phyloP scores from a whole-genome alignment of 2,888 invertebrate species.

The Lepidochrysops patricia region DNA sequence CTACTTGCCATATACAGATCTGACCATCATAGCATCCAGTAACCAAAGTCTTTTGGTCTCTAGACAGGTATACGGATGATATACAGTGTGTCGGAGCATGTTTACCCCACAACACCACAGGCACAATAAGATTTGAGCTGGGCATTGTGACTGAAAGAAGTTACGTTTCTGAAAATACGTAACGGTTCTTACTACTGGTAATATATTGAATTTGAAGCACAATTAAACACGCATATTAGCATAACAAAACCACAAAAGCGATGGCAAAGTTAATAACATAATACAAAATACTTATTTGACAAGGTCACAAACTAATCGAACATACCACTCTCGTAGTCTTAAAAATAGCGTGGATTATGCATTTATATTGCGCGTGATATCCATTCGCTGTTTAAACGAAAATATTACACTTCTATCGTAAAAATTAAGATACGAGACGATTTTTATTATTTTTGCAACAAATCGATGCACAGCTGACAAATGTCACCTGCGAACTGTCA shows the following conservation, averaged over 20 bases:
- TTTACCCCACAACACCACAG: conserved; percentile 97
- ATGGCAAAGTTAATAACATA: conserved; percentile 17
- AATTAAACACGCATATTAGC: conserved; percentile 31
- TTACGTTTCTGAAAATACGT: neutral
- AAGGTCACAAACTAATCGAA: neutral
- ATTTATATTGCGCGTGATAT: neutral
- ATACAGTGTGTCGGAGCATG: conserved; percentile 97
- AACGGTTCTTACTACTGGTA: neutral
- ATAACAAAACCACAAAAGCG: conserved; percentile 27
- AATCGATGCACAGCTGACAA: conserved; percentile 14
- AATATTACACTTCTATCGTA: neutral
- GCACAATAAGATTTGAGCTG: conserved; percentile 94
- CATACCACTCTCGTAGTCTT: neutral
- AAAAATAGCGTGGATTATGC: neutral
- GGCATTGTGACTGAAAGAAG: conserved; percentile 71
- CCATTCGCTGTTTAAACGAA: neutral
- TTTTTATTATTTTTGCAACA: conserved; percentile 12
- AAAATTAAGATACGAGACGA: neutral
- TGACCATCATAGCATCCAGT: conserved; percentile 99
- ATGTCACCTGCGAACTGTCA: conserved; percentile 20
- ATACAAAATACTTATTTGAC: neutral
- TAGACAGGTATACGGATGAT: conserved; percentile 92
- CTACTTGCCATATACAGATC: conserved; percentile 92
- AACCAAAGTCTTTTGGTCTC: conserved; percentile 92
- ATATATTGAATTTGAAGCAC: neutral